Evolutionary conservation across 35 echinoderm and acorn worm genomes (phyloP).

Genomic region (Ophiothrix spiculata): DNA sequence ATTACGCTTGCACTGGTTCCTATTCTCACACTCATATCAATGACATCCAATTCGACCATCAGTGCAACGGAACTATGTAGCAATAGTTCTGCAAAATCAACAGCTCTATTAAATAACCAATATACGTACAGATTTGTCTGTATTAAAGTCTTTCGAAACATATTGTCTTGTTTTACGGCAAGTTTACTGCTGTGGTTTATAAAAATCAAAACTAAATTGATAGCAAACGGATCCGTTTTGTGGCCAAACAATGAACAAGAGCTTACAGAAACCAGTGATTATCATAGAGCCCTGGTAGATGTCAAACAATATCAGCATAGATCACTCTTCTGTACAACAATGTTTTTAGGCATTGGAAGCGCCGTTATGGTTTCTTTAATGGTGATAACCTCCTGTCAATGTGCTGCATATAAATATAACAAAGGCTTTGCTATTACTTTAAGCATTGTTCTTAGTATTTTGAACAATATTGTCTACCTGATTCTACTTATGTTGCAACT

Average conservation of each 20-base stretch:
- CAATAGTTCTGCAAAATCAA: background rate
- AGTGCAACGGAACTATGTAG: background rate
- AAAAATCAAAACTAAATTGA: background rate
- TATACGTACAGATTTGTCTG: background rate
- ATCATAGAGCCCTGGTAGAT: background rate
- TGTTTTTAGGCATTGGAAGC: background rate
- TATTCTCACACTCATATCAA: background rate
- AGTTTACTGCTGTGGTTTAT: background rate
- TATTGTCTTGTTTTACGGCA: background rate
- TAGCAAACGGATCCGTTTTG: background rate
- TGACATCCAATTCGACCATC: background rate
- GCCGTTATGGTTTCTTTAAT: background rate
- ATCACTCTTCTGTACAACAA: background rate
- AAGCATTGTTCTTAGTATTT: background rate
- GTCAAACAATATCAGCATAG: background rate
- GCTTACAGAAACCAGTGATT: background rate
- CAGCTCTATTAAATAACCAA: too few relatives aligned
- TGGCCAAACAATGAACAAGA: background rate
- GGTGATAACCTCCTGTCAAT: background rate
- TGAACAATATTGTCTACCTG: background rate
- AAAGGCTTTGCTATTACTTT: background rate
- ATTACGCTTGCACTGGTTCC: background rate
- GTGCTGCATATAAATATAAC: background rate
- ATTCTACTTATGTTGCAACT: background rate
- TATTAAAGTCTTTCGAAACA: background rate